Evolutionary conservation across 2,113 vertebrate species (phyloP), one percentile per base, ranked within the genome.

Genomic region (Archilochus colubris): DNA sequence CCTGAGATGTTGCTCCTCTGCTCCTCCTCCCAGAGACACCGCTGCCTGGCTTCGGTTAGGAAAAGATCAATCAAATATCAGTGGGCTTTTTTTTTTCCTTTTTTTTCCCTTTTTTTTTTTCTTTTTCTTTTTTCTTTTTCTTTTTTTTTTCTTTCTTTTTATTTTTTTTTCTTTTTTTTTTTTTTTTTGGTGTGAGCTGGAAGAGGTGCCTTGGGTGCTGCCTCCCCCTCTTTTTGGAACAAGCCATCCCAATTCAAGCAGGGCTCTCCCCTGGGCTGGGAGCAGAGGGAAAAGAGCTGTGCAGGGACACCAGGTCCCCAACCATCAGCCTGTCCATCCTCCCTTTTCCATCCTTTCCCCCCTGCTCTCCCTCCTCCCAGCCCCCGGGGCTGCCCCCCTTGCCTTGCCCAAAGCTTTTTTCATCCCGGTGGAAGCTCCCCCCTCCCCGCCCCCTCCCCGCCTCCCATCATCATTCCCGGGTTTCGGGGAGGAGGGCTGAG

Each of bases 401-500:
- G 95, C 96, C 96, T 97, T 93, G 92, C 96, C 96, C 90, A 72
- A 97, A 97, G 91, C 95, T 96, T 94, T 78, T 93, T 93, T 93
- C 73, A 31, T 27, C 86, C 81, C 51, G 81, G 76, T 96, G 97
- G 69, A 36, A 94, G 53, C 89, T 89, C 93, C 80, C 87, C 68
- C 59, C 12, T 59, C 86, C 62, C 88, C 7, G 31, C 48, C 89
- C 33, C 40, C 43, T 57, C 40, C 40, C 48, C 89, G n/a, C 40
- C 43, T 57, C 40, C 40, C 40, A 4, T 28, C 94, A 91, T 98
- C 98, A 99, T 93, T 99, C 98, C 31, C 98, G 97, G 79, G 94
- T 91, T 44, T 98, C 98, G 0, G 98, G 97, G 79, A 98, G 98
- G 33, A 98, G 96, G 57, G 97, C 91, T 2, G 97, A 95, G 94